phyloP scores from a whole-genome alignment of 2,113 vertebrate genomes.

The Rhabdornis inornatus region DNA sequence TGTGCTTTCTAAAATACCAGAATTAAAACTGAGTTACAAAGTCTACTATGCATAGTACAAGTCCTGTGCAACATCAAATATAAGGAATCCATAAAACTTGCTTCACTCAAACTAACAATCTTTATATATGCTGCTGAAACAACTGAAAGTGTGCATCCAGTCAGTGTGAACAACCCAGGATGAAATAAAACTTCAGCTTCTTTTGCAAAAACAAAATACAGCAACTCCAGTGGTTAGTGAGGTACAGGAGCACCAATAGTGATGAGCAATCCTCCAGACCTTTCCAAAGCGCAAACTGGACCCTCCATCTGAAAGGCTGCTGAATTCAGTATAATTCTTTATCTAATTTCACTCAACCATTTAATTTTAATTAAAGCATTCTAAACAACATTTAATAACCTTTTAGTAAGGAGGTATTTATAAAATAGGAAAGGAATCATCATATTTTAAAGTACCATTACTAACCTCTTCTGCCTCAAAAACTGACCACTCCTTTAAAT shows the following conservation, averaged over 20 bases:
- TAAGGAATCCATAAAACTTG: background rate
- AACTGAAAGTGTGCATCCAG: background rate
- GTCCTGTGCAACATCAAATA: background rate
- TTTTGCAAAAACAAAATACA: background rate
- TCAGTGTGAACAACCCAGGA: background rate
- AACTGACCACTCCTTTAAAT: background rate
- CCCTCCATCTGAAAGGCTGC: background rate
- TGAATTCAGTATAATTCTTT: background rate
- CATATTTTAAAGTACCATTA: background rate
- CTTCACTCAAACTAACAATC: background rate
- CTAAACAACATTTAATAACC: background rate
- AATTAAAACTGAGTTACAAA: background rate
- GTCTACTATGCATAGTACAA: background rate
- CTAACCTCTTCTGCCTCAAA: background rate
- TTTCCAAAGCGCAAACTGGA: background rate
- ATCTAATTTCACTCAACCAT: background rate
- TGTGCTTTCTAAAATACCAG: background rate
- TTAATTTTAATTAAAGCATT: background rate
- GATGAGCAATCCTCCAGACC: background rate
- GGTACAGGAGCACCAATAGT: background rate
- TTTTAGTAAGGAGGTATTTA: background rate
- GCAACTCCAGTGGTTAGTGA: background rate
- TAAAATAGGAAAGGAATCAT: background rate
- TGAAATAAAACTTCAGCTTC: slow-evolving; percentile 25
- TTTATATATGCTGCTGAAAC: background rate